Percentiles rank a stretch among this genome's conserved stretches.
phyloP scores from a whole-genome alignment of 2,797 vertebrate species.

The Dryobates pubescens region DNA sequence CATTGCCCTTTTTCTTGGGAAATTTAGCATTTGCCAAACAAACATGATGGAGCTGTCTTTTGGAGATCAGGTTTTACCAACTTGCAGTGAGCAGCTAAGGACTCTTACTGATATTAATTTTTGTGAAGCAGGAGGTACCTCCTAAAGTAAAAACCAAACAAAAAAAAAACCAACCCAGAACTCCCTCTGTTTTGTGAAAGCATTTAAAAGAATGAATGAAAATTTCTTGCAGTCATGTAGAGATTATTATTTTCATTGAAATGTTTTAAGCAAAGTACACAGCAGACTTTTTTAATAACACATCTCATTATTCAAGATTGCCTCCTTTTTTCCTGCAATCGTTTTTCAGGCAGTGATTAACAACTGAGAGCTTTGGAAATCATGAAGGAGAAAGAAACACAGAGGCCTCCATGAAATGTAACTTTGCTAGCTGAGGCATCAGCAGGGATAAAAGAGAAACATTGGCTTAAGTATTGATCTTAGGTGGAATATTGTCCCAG shows the following conservation, averaged over 20 bases:
- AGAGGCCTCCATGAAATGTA: constrained; percentile 22
- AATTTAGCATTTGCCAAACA: constrained; percentile 1
- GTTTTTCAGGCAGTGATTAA: constrained; percentile 49
- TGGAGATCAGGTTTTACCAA: neutral
- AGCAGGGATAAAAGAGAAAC: constrained; percentile 23
- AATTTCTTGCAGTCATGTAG: neutral
- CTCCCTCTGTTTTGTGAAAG: neutral
- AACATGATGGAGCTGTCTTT: neutral
- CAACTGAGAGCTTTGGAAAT: constrained; percentile 49
- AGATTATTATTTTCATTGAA: constrained; percentile 6
- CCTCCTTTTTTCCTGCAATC: constrained; percentile 44
- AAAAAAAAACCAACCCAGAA: neutral
- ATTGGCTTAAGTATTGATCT: constrained; percentile 43
- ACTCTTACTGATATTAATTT: neutral
- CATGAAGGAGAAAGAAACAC: constrained; percentile 45
- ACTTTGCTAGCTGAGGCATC: constrained; percentile 45
- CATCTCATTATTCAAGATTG: constrained; percentile 21
- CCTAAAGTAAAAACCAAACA: neutral
- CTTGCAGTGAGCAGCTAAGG: neutral
- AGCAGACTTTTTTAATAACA: neutral
- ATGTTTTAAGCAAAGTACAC: constrained; percentile 11
- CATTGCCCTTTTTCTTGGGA: neutral
- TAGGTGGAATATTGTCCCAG: constrained; percentile 38
- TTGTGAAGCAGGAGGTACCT: neutral
- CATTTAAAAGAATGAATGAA: neutral